Evolutionary conservation across 1,140 invertebrate species (phyloP), one percentile per base, ranked within the genome.

Genomic region (Zaprionus africanus): DNA sequence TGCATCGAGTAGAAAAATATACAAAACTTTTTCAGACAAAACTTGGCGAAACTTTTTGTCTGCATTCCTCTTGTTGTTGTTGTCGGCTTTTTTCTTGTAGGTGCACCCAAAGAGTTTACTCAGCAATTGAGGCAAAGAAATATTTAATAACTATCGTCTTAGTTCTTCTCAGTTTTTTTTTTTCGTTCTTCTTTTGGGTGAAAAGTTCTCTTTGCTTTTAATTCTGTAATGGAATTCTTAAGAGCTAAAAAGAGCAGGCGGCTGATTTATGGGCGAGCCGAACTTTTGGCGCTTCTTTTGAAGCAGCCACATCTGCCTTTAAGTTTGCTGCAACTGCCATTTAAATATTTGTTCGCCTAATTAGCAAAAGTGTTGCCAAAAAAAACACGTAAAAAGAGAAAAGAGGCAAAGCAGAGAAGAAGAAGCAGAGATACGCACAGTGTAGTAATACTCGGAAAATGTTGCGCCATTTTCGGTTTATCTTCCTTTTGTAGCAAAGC

Each of bases 381-480:
- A 58, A 56, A 34, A 31, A 17, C 7, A 66, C 28, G 5, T 41
- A 7, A 7, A 46, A 46, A 24, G 41, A 41, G 43, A 38, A 26
- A 38, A 26, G 26, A 73, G 65, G 24, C 34, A 38, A 71, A 68
- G 70, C 51, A 67, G 49, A 79, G 19, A 15, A 26, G 22, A 22
- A 22, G 2, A 2, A 22, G 22, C 1, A 22, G 46, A 34, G 15
- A 36, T n/a, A 65, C 31, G 59, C 77, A 60, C 17, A 54, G 41
- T 63, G 41, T 41, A 62, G 51, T 51, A 62, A 63, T 69, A 22
- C 72, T 62, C 31, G 19, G 46, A 51, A 66, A 88, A 90, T 88
- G 78, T 81, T 88, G 85, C 85, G 78, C 81, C 85, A 88, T 88
- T 88, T 88, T 81, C 84, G 84, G 84, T 88, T 88, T 90, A 88